Percentiles rank a stretch among this genome's conserved stretches.
Conservation (phyloP, 1,140 invertebrate genomes). For the Drosophila pachea region DNA sequence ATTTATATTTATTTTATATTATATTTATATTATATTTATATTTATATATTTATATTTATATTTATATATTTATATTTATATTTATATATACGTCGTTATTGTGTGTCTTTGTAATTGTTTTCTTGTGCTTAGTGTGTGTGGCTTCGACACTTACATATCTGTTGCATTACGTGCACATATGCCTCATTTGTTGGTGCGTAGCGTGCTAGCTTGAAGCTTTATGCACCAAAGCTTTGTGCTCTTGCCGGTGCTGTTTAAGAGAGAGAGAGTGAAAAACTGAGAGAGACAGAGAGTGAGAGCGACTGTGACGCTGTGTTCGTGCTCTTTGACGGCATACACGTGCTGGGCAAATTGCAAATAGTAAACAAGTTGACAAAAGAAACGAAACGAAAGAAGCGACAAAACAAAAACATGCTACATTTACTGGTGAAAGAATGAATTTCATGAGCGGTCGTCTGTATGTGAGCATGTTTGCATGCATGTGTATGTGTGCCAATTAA, state of each 20-base stretch:
- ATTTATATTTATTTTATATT: constrained; percentile 4
- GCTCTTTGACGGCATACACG: constrained; percentile 40
- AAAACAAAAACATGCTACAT: constrained; percentile 57
- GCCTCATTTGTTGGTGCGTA: constrained; percentile 48
- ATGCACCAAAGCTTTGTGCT: constrained; percentile 54
- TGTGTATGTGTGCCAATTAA: constrained; percentile 34
- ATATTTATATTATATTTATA: background rate
- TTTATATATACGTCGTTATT: constrained; percentile 7
- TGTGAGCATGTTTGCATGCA: constrained; percentile 27
- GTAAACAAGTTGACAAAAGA: constrained; percentile 50
- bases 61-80: background rate
- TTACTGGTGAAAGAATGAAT: constrained; percentile 23
- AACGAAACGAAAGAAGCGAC: constrained; percentile 39
- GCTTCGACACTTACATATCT: constrained; percentile 49
- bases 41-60: too few relatives aligned
- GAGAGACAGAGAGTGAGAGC: constrained; percentile 23
- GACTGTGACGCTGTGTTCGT: constrained; percentile 11
- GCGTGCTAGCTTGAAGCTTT: constrained; percentile 57
- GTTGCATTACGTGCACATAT: constrained; percentile 54
- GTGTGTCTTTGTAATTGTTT: background rate
- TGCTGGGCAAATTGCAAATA: constrained; percentile 52
- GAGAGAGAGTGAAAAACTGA: constrained; percentile 44
- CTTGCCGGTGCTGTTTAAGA: constrained; percentile 65
- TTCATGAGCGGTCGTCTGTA: background rate
- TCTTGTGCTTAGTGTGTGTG: constrained; percentile 6